Base-by-base conservation (phyloP, 2,888 invertebrate species). In the Ennomos quercinarius region DNA sequence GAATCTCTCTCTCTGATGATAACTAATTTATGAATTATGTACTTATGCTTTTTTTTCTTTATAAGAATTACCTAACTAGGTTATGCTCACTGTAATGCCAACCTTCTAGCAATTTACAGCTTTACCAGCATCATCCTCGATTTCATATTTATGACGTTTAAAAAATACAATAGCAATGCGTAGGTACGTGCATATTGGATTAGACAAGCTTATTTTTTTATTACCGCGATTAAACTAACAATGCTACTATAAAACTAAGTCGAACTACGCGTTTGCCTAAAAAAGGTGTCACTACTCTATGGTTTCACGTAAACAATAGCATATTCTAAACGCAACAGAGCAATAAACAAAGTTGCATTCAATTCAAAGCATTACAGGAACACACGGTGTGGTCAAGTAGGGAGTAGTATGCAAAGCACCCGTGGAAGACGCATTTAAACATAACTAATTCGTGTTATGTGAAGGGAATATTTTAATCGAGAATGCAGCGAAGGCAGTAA, bases 371-470 rank as follows among this genome's bases (percentile, higher is more conserved):
- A 76, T 78, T 70, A 76, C 79, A 72, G 80, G 86, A 85, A 87
- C 87, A 66, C 76, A 45, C 79, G 68, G 89, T 87, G 91, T 90
- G 89, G 91, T 86, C 89, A 86, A 85, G 67, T 64, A 71, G 76
- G 75, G 70, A 61, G 77, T 87, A 79, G 66, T 74, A 87, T 87
- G 83, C 87, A 72, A 55, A 60, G 67, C 75, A 70, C 64, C 57
- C 57, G 63, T 63, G 68, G 67, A 64, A 73, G 69, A 68, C 72
- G 80, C 79, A 77, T 73, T 78, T 82, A 82, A 85, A 85, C 83
- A 84, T 85, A 85, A 85, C 84, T 85, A 85, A 85, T 85, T 81
- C 78, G 83, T 67, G 59, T 57, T 72, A 76, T 77, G 83, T 71
- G 74, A 41, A 52, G 70, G 62, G 84, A 83, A 84, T 84, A 69